These are phyloP conservation scores for Craseonycteris thonglongyai DNA, from an alignment of 2,113 vertebrate species.

Conservation along the genomic window DNA sequence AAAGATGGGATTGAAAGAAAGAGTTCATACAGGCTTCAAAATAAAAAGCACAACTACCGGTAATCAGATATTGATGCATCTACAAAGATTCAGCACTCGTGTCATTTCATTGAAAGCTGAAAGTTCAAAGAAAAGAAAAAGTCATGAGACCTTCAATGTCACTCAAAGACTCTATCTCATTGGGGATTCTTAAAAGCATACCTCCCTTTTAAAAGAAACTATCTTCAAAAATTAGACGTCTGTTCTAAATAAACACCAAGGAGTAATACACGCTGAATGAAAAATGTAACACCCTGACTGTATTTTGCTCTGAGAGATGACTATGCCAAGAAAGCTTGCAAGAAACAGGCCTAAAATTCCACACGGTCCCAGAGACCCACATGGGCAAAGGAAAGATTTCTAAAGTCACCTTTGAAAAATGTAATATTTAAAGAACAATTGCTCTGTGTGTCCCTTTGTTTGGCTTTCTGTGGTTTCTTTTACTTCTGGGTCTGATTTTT, in stretches of 20 bases:
- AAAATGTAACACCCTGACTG: fast-evolving
- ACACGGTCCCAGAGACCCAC: neutral
- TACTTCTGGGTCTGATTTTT: neutral
- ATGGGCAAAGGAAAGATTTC: neutral
- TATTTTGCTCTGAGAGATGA: neutral
- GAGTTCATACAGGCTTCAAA: neutral
- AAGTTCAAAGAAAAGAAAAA: neutral
- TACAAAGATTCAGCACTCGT: neutral
- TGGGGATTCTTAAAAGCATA: neutral
- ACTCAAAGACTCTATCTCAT: neutral
- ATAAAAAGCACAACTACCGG: neutral
- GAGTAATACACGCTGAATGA: neutral
- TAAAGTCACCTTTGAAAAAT: neutral
- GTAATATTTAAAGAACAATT: neutral
- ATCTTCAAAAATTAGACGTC: neutral
- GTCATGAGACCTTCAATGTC: neutral
- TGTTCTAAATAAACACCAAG: neutral
- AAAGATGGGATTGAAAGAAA: neutral
- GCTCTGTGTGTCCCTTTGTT: neutral
- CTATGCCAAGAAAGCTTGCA: neutral
- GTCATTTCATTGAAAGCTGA: neutral
- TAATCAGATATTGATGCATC: too few relatives aligned
- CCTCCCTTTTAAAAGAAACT: neutral
- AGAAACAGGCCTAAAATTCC: neutral
- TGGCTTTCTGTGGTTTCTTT: neutral